Evolutionary conservation across 2,888 invertebrate genomes (phyloP).

Genomic region (Eudemis profundana): DNA sequence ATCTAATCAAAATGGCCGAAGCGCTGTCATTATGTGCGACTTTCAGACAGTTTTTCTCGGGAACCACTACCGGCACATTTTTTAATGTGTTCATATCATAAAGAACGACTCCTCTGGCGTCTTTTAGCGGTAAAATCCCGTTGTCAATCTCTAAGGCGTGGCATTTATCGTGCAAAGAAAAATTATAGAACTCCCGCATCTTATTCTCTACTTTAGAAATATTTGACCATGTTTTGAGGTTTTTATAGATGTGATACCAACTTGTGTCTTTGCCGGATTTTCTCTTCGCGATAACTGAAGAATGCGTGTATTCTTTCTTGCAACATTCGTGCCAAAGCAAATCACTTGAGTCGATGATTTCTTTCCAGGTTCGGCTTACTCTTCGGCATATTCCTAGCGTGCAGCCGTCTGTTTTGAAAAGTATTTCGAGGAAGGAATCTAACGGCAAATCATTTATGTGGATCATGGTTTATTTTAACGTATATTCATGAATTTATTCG

Average conservation of each 20-base stretch:
- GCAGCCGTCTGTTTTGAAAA: constrained; percentile 63
- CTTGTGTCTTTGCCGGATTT: constrained; percentile 62
- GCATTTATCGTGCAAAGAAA: constrained; percentile 63
- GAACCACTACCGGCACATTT: constrained; percentile 67
- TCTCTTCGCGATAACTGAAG: constrained; percentile 69
- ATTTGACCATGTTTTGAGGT: constrained; percentile 65
- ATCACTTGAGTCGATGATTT: constrained; percentile 62
- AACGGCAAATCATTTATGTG: constrained; percentile 60
- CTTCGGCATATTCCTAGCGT: constrained; percentile 67
- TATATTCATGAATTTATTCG: constrained; percentile 2
- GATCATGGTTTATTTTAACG: constrained; percentile 52
- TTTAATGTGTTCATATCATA: constrained; percentile 67
- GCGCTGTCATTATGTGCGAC: constrained; percentile 65
- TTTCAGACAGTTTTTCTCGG: constrained; percentile 65
- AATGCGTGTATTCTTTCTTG: constrained; percentile 60
- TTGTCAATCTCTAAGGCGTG: constrained; percentile 66
- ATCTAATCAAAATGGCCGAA: constrained; percentile 63
- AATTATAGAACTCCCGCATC: constrained; percentile 67
- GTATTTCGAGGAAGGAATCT: constrained; percentile 70
- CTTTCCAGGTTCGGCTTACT: constrained; percentile 70
- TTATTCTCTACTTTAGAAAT: constrained; percentile 55
- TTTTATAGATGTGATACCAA: constrained; percentile 73
- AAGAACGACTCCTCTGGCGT: constrained; percentile 64
- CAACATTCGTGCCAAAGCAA: constrained; percentile 68
- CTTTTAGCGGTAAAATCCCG: constrained; percentile 68